phyloP scores from a whole-genome alignment of 1,140 invertebrate genomes.

The Papilio helenus region DNA sequence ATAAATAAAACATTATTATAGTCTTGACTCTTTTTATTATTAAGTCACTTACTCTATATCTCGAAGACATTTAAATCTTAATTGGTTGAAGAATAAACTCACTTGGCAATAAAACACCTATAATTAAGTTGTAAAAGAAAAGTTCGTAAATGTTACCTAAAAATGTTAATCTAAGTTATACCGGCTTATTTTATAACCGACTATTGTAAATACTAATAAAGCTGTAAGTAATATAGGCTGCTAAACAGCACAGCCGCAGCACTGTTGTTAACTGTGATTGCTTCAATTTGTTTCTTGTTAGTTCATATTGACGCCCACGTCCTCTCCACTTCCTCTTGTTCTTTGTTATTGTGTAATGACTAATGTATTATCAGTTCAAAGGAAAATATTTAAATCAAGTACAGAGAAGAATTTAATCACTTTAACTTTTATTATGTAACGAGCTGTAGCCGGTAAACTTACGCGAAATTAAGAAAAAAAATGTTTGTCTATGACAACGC shows the following conservation, averaged over 20 bases:
- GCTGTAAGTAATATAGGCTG: not conserved
- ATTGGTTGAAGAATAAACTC: not conserved
- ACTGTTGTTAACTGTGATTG: conserved; percentile 16
- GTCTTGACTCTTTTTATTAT: not conserved
- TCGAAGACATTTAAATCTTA: not conserved
- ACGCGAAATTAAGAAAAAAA: too few relatives aligned
- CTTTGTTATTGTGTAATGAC: conserved; percentile 7
- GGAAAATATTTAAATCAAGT: not conserved
- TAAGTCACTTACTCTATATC: not conserved
- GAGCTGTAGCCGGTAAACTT: too few relatives aligned
- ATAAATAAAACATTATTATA: not conserved
- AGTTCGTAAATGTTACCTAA: not conserved
- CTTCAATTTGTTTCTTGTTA: conserved; percentile 33
- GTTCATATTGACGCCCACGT: conserved; percentile 30
- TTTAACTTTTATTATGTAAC: not conserved
- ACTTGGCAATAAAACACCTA: not conserved
- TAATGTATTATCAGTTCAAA: not conserved
- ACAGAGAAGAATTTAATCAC: not conserved
- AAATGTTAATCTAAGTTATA: not conserved
- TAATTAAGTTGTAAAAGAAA: not conserved
- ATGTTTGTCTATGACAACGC: too few relatives aligned
- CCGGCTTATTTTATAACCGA: not conserved
- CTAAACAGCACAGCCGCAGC: not conserved
- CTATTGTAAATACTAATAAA: not conserved
- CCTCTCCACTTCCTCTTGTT: conserved; percentile 16